Evolutionary conservation across 2,113 vertebrate species (phyloP).

Genomic region (Microcebus ravelobensis): DNA sequence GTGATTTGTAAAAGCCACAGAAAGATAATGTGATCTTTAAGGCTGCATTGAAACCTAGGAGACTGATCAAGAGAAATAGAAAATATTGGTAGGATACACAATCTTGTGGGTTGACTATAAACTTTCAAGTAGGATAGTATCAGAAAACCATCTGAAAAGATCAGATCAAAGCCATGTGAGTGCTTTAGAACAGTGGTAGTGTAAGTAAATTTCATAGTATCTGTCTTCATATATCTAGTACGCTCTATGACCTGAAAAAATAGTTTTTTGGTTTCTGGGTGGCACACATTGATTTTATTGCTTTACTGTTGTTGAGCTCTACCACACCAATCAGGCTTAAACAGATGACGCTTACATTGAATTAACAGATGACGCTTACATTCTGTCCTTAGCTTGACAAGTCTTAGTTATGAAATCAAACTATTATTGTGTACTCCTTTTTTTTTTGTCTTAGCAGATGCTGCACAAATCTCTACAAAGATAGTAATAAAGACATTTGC

Average conservation of each 20-base stretch:
- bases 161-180: not conserved
- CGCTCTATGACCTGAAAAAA: not conserved
- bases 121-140: not conserved
- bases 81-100: not conserved
- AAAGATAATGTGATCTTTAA: not conserved
- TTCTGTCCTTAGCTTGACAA: conserved; percentile 15
- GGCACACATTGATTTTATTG: not conserved
- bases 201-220: not conserved
- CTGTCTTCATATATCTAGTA: not conserved
- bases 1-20: not conserved
- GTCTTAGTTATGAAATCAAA: conserved; percentile 62
- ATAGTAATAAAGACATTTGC: conserved; percentile 70
- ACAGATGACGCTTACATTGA: conserved; percentile 16
- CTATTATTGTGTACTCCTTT: conserved; percentile 47
- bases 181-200: not conserved
- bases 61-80: not conserved
- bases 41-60: not conserved
- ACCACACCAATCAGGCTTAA: not conserved
- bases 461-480: conserved; percentile 73
- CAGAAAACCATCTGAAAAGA: not conserved
- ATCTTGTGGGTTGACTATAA: not conserved
- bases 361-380: conserved; percentile 29
- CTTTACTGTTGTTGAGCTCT: conserved; percentile 6
- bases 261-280: not conserved
- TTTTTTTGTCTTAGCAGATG: conserved; percentile 62